Evolutionary conservation across 1,140 invertebrate species (phyloP).

Genomic region (Nebria ingens): DNA sequence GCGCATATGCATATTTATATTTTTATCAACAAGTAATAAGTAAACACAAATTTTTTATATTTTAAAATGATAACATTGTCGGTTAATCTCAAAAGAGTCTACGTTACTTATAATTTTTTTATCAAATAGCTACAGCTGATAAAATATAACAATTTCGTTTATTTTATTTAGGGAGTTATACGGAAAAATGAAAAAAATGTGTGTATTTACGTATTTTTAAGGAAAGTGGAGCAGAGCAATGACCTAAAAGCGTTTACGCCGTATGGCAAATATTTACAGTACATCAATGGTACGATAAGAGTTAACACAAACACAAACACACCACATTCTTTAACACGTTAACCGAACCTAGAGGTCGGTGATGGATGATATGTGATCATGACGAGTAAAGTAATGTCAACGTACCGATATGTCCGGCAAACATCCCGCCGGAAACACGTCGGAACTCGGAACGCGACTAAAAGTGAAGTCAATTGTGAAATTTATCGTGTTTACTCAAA

Average conservation of each 20-base stretch:
- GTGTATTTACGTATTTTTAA: not conserved
- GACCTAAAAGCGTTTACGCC: not conserved
- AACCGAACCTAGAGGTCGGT: not conserved
- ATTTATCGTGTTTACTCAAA: too few relatives aligned
- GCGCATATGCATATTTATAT: not conserved
- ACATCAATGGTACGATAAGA: not conserved
- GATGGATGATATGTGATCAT: not conserved
- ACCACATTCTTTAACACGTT: not conserved
- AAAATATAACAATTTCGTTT: not conserved
- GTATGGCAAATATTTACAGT: not conserved
- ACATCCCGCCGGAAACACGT: not conserved
- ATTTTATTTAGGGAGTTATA: not conserved
- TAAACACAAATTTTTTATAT: too few relatives aligned
- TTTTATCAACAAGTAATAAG: not conserved
- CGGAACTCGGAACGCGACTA: not conserved
- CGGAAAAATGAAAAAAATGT: not conserved
- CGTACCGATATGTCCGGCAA: not conserved
- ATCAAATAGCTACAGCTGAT: not conserved
- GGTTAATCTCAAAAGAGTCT: not conserved
- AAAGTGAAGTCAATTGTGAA: too few relatives aligned
- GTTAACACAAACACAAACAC: not conserved
- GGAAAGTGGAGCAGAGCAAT: not conserved
- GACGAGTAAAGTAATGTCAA: not conserved
- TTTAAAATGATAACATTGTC: too few relatives aligned
- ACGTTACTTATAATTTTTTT: not conserved